Conservation (phyloP, 2,797 vertebrate genomes). For the Balearica regulorum region DNA sequence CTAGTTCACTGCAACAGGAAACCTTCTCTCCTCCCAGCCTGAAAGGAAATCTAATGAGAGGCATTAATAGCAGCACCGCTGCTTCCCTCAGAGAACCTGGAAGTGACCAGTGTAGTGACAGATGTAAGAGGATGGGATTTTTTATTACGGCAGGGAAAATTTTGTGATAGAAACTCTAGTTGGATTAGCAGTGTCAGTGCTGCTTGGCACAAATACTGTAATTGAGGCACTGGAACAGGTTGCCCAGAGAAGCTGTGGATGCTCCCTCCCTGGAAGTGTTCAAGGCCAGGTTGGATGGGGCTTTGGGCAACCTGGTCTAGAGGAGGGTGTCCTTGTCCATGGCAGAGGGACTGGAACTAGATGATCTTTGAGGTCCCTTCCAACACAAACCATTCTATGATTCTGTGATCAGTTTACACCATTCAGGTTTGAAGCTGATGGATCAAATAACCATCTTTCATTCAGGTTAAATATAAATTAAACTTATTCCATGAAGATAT, state of each 20-base stretch:
- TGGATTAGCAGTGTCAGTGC: neutral
- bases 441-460: neutral
- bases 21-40: neutral
- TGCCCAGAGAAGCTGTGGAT: too few species aligned
- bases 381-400: too few species aligned
- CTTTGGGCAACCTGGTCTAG: too few species aligned
- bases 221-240: neutral
- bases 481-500: neutral
- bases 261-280: too few species aligned
- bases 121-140: neutral
- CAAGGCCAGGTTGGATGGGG: too few species aligned
- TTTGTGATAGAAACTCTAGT: neutral
- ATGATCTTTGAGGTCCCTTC: too few species aligned
- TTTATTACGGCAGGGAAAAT: neutral
- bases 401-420: neutral
- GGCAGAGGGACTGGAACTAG: too few species aligned
- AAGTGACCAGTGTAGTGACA: neutral
- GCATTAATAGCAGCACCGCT: neutral
- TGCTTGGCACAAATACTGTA: neutral
- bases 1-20: neutral
- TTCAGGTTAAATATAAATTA: neutral
- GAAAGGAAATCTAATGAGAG: neutral
- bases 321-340: too few species aligned
- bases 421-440: neutral
- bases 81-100: neutral